Percentiles rank a stretch among this genome's conserved stretches.
phyloP scores from a whole-genome alignment of 2,113 vertebrate genomes.

The Trinectes maculatus region DNA sequence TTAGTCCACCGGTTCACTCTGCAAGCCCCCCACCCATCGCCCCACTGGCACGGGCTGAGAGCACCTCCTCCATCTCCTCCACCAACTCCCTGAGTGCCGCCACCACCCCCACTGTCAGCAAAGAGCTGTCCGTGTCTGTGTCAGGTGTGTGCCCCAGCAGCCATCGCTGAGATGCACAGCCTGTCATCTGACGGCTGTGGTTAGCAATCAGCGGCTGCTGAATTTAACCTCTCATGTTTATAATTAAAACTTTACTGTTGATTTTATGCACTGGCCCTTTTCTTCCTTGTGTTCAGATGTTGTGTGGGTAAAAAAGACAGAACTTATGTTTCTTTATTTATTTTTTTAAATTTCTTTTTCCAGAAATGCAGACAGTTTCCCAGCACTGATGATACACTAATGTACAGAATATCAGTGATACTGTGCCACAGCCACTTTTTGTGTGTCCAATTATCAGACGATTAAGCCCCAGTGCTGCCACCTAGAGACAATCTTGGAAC shows the following conservation, averaged over 20 bases:
- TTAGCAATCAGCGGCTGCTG: not conserved
- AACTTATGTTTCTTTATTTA: conserved; percentile 6
- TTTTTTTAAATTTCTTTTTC: not conserved
- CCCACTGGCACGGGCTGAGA: conserved; percentile 95
- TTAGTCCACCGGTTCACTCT: conserved; percentile 93
- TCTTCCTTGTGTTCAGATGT: conserved; percentile 24
- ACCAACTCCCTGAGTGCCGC: conserved; percentile 97
- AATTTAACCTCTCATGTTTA: not conserved
- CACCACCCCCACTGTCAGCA: conserved; percentile 96
- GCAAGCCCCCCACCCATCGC: conserved; percentile 96
- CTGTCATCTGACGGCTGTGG: not conserved
- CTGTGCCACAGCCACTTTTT: not conserved
- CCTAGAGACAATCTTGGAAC: not conserved
- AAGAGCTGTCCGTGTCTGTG: conserved; percentile 84
- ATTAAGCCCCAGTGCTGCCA: not conserved
- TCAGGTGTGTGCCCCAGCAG: conserved; percentile 79
- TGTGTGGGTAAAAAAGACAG: conserved; percentile 23
- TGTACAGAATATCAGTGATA: not conserved
- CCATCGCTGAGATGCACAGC: conserved; percentile 10
- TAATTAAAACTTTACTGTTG: conserved; percentile 36
- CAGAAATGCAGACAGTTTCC: conserved; percentile 10
- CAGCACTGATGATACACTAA: not conserved
- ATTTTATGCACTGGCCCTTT: conserved; percentile 28
- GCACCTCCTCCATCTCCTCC: conserved; percentile 97
- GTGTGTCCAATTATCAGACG: not conserved